Base-by-base conservation (phyloP, 2,113 vertebrate genomes). In the Stigmatopora nigra region DNA sequence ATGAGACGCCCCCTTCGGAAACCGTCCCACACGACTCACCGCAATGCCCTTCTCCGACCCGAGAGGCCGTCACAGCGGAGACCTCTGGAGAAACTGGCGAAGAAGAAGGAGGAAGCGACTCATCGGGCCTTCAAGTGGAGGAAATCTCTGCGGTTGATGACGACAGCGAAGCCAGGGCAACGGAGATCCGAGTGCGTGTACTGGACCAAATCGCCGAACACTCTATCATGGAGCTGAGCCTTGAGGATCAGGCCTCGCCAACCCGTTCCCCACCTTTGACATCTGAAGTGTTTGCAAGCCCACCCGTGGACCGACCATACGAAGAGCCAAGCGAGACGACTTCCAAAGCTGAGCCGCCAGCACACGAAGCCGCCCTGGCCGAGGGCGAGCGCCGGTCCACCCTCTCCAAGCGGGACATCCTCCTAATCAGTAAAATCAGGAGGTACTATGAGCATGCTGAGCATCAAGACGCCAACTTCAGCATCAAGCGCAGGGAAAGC, bases 401-500 rank as follows among this genome's bases (percentile, higher is more conserved):
- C 0, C 91, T 98, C 0, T 97, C 94, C 62, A 93, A 89, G 69
- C 89, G 88, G 67, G 96, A 98, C 71, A 89, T 88, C 35, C 76
- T 93, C 79, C 89, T 98, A 49, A 91, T 98, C 17, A 90, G 94
- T 68, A 98, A 91, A 84, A 95, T 98, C 80, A 92, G 89, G 77
- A 93, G 63, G 59, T 98, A 98, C 82, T 98, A 98, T 0, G 93
- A 94, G 59, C 79, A 92, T 0, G 95, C 95, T 0, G 96, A 96
- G 74, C 35, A 95, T 67, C 91, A 89, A 0, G 95, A 98, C 0
- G 90, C 87, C 0, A 65, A 84, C 79, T 94, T 97, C 3, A 92
- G 93, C 13, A 83, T 98, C 74, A 91, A 90, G 67, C 94, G 95
- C 72, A 84, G 95, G 0, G 96, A 98, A 82, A 98, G 96, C 75